phyloP scores from a whole-genome alignment of 2,113 vertebrate species.

The Pelecanoides urinatrix region DNA sequence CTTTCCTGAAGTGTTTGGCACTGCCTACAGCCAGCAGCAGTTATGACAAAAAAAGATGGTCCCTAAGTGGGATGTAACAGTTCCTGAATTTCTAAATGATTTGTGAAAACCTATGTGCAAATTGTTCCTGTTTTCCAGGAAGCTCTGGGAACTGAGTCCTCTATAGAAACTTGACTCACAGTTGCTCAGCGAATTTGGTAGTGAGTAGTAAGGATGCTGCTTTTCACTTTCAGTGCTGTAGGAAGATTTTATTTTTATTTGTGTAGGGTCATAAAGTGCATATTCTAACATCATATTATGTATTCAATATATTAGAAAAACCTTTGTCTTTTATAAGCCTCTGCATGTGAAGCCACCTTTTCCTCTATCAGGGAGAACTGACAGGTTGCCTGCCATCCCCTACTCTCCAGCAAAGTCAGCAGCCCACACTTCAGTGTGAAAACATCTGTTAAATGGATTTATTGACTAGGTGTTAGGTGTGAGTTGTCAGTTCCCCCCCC shows the following conservation, averaged over 20 bases:
- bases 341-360: constrained; percentile 25
- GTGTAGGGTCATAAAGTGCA: background rate
- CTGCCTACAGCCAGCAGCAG: background rate
- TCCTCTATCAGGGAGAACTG: constrained; percentile 44
- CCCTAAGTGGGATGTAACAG: background rate
- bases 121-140: background rate
- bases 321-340: background rate
- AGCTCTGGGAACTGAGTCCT: background rate
- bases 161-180: background rate
- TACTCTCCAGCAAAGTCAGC: constrained; percentile 23
- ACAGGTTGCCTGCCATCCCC: constrained; percentile 65
- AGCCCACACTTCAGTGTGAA: constrained; percentile 53
- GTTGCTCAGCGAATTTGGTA: background rate
- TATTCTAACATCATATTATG: background rate
- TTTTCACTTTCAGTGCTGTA: background rate
- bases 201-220: background rate
- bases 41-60: background rate
- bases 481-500: no score
- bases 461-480: constrained; percentile 60
- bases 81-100: background rate
- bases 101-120: background rate
- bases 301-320: background rate
- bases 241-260: background rate
- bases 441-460: constrained; percentile 80
- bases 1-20: background rate